Evolutionary conservation across 2,797 vertebrate species (phyloP).

Genomic region (Petrocephalus schoutedeni): DNA sequence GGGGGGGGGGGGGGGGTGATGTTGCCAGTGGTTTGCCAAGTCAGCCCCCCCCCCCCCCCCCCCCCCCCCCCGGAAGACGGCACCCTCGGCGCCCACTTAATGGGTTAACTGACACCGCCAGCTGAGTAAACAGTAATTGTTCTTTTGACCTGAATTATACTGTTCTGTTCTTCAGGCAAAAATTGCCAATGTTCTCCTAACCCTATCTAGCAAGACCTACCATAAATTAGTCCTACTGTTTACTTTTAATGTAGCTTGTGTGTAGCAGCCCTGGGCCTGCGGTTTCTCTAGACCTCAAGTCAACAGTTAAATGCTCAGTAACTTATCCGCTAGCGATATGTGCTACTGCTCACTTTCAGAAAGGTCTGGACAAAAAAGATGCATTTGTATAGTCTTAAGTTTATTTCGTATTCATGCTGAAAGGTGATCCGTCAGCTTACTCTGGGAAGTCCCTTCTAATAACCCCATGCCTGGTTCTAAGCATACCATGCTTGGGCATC

Average conservation of each 20-base stretch:
- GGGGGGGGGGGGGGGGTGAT: background rate
- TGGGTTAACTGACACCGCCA: background rate
- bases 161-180: background rate
- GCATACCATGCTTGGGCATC: background rate
- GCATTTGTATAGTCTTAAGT: background rate
- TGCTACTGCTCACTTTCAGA: background rate
- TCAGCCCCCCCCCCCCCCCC: background rate
- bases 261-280: background rate
- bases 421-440: background rate
- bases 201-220: constrained; percentile 11
- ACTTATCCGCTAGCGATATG: background rate
- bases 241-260: constrained; percentile 13
- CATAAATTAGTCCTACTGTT: constrained; percentile 17
- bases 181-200: background rate
- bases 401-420: background rate
- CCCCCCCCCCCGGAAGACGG: background rate
- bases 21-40: background rate
- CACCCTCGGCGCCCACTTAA: background rate
- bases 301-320: constrained; percentile 16
- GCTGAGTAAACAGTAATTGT: constrained; percentile 16
- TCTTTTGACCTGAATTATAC: background rate
- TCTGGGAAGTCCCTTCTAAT: background rate
- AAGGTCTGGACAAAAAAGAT: background rate
- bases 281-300: constrained; percentile 22
- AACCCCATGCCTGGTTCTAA: background rate